A percentile compares a stretch with the other conserved stretches of the same genome.
phyloP scores from a whole-genome alignment of 2,113 vertebrate species.

The Noturus placidus region DNA sequence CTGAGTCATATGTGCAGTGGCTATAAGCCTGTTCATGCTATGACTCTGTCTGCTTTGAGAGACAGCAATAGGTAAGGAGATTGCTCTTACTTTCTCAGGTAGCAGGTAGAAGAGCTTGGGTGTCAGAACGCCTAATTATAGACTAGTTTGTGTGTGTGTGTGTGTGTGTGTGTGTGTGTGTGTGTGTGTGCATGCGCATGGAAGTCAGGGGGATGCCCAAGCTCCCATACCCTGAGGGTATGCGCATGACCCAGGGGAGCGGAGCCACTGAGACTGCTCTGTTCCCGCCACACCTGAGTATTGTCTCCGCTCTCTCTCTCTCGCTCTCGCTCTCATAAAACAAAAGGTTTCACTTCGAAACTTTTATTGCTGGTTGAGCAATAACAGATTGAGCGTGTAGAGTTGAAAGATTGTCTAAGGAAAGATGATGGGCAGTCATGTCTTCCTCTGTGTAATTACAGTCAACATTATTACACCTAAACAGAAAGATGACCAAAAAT shows the following conservation, averaged over 20 bases:
- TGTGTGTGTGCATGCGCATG: not conserved
- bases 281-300: conserved; percentile 50
- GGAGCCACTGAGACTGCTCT: conserved; percentile 66
- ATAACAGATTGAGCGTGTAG: conserved; percentile 50
- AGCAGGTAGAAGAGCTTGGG: conserved; percentile 37
- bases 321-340: conserved; percentile 36
- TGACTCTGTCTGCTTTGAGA: conserved; percentile 40
- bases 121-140: conserved; percentile 52
- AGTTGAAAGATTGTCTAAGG: conserved; percentile 68
- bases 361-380: conserved; percentile 63
- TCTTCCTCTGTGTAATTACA: conserved; percentile 68
- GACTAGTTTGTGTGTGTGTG: conserved; percentile 9
- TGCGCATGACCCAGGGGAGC: conserved; percentile 67
- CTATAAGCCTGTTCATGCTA: conserved; percentile 28
- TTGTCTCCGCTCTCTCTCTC: conserved; percentile 48
- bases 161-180: conserved; percentile 10
- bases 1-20: conserved; percentile 39
- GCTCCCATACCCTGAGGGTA: conserved; percentile 61
- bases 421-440: conserved; percentile 67
- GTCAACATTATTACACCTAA: conserved; percentile 55
- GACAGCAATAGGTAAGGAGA: conserved; percentile 1
- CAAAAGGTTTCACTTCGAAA: conserved; percentile 51
- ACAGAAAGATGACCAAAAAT: conserved; percentile 53
- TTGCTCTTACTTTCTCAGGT: conserved; percentile 22
- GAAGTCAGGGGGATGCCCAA: conserved; percentile 48